Conservation (phyloP, 2,113 vertebrate species). For the Rissa tridactyla region DNA sequence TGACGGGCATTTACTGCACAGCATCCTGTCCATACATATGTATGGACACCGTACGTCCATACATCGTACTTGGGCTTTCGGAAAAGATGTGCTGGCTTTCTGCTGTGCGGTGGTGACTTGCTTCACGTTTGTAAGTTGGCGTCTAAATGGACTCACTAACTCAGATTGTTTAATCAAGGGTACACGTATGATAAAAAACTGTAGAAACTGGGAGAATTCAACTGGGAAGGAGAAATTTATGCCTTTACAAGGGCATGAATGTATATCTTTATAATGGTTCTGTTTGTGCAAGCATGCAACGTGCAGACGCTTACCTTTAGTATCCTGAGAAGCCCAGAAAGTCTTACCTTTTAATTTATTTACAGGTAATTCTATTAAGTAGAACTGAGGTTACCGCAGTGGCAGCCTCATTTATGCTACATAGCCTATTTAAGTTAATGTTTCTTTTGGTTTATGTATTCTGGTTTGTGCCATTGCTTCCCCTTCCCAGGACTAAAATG, state of each 20-base stretch:
- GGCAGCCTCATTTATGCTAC: not conserved
- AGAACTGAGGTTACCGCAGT: not conserved
- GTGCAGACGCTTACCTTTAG: not conserved
- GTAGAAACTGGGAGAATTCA: not conserved
- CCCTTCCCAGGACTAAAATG: not conserved
- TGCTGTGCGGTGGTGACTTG: not conserved
- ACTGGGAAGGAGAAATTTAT: not conserved
- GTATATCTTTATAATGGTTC: not conserved
- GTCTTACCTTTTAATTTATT: not conserved
- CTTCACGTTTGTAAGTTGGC: not conserved
- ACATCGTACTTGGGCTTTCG: not conserved
- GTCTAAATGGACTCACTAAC: not conserved
- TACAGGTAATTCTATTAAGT: not conserved
- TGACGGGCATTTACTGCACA: accelerated
- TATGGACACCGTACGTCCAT: not conserved
- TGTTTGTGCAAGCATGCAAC: not conserved
- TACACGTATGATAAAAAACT: not conserved
- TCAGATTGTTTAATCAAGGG: not conserved
- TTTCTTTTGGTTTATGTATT: not conserved
- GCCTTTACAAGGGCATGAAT: not conserved
- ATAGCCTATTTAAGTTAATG: not conserved
- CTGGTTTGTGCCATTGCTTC: not conserved
- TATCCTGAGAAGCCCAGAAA: not conserved
- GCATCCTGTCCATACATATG: not conserved
- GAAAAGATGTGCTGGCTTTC: not conserved